Conservation (phyloP, 2,113 vertebrate genomes). For the Nipponia nippon region DNA sequence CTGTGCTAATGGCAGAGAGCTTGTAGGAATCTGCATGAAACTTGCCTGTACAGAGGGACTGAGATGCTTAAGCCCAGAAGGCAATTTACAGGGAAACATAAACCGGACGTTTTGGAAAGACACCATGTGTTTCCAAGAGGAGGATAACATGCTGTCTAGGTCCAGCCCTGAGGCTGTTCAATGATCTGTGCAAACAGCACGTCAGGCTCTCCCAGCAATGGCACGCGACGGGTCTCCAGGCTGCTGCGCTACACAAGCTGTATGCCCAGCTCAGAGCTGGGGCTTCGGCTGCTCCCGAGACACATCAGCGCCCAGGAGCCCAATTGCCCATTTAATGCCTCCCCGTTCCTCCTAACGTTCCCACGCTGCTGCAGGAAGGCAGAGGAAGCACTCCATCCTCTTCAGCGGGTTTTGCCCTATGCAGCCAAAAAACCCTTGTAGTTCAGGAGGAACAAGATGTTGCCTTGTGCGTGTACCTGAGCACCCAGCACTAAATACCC, state of each 20-base stretch:
- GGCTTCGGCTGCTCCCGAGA: background rate
- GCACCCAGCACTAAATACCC: background rate
- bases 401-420: background rate
- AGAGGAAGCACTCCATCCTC: background rate
- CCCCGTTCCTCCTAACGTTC: too few species aligned
- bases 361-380: background rate
- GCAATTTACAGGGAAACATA: background rate
- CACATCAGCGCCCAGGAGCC: background rate
- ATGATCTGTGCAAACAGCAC: background rate
- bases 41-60: background rate
- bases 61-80: background rate
- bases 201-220: background rate
- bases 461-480: background rate
- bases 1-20: background rate
- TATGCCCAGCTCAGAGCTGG: background rate
- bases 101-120: background rate
- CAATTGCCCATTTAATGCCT: background rate
- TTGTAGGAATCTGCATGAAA: background rate
- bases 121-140: background rate
- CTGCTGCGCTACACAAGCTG: background rate
- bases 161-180: background rate
- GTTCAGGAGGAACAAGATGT: background rate
- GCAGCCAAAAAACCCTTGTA: background rate
- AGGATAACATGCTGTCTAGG: background rate
- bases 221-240: background rate